A percentile compares a stretch with the other conserved stretches of the same genome.
Conservation (phyloP, 2,888 invertebrate species). For the Ceriagrion tenellum region DNA sequence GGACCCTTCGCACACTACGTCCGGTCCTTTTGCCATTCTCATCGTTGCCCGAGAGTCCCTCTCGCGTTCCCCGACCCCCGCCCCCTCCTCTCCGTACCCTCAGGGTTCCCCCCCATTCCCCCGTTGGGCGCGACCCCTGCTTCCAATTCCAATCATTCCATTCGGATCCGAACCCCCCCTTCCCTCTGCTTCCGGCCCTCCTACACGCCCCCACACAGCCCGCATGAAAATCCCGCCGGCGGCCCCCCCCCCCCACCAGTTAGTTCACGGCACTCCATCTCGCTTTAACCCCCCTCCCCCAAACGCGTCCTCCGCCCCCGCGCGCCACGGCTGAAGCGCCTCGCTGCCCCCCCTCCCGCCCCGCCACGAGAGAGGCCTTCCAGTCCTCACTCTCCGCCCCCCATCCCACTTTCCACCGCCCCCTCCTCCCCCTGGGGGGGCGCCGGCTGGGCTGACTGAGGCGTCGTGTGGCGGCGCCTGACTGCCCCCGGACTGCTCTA, state of each 20-base stretch:
- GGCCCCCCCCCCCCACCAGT: background rate
- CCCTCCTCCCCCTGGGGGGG: slow-evolving; percentile 3
- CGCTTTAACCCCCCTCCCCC: background rate
- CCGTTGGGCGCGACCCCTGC: slow-evolving; percentile 20
- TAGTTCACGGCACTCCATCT: slow-evolving; percentile 11
- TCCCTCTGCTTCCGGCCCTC: background rate
- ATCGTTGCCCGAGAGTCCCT: background rate
- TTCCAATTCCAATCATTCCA: slow-evolving; percentile 33
- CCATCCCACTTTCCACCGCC: slow-evolving; percentile 1
- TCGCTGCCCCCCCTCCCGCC: background rate
- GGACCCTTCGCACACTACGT: background rate
- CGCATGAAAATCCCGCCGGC: background rate
- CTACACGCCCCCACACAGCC: background rate
- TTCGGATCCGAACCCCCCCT: background rate
- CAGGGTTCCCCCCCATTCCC: background rate
- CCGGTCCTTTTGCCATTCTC: slow-evolving; percentile 8
- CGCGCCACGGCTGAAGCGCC: background rate
- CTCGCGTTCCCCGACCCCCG: background rate
- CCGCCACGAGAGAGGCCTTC: background rate
- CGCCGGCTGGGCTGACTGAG: slow-evolving; percentile 67
- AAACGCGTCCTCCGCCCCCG: background rate
- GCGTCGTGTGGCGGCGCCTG: slow-evolving; percentile 64
- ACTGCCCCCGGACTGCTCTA: slow-evolving; percentile 33
- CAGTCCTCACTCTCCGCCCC: background rate
- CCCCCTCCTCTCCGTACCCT: background rate